Evolutionary conservation across 37 sponge, comb jelly and placozoan species (phyloP).

Genomic region (Geodia barretti): DNA sequence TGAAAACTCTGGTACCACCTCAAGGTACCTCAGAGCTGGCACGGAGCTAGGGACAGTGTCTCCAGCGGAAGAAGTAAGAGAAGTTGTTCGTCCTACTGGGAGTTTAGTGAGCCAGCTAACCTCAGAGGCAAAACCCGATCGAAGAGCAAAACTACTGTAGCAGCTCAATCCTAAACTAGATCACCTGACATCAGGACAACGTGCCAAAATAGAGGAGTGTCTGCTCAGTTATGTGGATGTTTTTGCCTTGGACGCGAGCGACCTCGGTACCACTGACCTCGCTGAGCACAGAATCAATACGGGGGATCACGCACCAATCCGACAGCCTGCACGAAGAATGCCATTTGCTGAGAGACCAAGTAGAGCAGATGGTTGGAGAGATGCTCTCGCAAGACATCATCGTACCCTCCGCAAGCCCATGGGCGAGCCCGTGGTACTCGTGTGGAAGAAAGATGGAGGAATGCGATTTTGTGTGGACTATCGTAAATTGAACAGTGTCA

Average conservation of each 20-base stretch:
- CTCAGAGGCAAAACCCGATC: too few relatives aligned
- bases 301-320: constrained; percentile 2
- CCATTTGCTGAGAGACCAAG: constrained; percentile 11
- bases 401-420: constrained; percentile 7
- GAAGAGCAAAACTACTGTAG: too few relatives aligned
- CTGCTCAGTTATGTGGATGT: too few relatives aligned
- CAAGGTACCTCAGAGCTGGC: too few relatives aligned
- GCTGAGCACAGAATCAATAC: constrained; percentile 10
- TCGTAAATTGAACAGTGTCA: constrained; percentile 14
- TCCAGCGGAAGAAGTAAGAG: too few relatives aligned
- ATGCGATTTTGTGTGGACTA: constrained; percentile 23
- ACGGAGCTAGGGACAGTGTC: too few relatives aligned
- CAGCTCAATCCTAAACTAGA: too few relatives aligned
- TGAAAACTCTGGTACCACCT: too few relatives aligned
- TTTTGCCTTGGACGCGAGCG: neutral
- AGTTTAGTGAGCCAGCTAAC: too few relatives aligned
- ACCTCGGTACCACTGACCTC: neutral
- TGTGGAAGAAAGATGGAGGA: constrained; percentile 14
- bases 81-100: too few relatives aligned
- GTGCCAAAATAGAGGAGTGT: too few relatives aligned
- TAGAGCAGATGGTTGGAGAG: constrained; percentile 18
- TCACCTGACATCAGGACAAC: too few relatives aligned
- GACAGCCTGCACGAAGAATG: constrained; percentile 1
- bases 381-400: constrained; percentile 4
- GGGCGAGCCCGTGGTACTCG: constrained; percentile 31